Evolutionary conservation across 2,888 invertebrate species (phyloP), one percentile per base, ranked within the genome.

Genomic region (Drosophila anomelani): DNA sequence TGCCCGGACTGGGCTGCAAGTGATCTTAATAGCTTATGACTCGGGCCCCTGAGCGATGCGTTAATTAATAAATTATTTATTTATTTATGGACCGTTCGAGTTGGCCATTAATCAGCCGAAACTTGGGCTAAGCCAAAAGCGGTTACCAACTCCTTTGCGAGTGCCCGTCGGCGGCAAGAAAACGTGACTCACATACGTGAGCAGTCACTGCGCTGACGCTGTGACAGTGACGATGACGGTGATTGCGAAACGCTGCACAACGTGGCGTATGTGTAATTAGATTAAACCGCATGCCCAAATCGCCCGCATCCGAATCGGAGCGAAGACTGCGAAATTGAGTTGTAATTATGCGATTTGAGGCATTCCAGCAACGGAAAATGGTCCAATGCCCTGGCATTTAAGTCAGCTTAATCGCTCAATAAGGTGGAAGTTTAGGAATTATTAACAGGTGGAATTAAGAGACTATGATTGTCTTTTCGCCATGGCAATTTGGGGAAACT

Each of bases 191-290:
- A 77, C 73, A 85, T 85, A 76, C 84, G 68, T 61, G 60, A 72
- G 60, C 55, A 51, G 44, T 51, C 38, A 29, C 58, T 32, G 44
- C 29, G 51, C 29, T 38, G 51, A 39, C 47, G 66, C 54, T 55
- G 71, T 59, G 51, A 58, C 41, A 58, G 32, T 39, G 67, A 56
- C 43, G 67, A 29, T 66, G 70, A 63, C 71, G 68, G 32, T 54
- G 75, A 78, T 83, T 83, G 86, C 74, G 83, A 78, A 85, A 88
- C 69, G 57, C 60, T 76, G 87, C 81, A 66, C 89, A 79, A 85
- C 89, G 79, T 82, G 89, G 88, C 89, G 89, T 86, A 89, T 86
- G 89, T 88, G 85, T 86, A 86, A 86, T 86, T 86, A 86, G 89
- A 85, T 86, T 89, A 89, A 88, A 81, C 84, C 79, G 79, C 84